Base-by-base conservation (phyloP, 2,797 vertebrate genomes). In the Hemibagrus guttatus region DNA sequence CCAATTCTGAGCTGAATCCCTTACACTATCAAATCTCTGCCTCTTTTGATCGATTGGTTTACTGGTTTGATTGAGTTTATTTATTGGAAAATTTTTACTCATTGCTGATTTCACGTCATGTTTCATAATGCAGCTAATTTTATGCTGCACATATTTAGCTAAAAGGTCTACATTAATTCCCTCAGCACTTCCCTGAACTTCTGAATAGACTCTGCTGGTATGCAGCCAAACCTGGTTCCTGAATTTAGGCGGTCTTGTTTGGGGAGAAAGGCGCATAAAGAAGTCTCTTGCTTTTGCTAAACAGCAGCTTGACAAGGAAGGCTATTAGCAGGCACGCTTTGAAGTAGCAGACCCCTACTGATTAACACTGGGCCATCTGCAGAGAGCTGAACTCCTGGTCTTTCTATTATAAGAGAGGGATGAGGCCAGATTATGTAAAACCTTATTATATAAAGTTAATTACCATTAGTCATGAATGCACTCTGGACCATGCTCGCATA, bases 281-380 rank as follows among this genome's bases (percentile, higher is more conserved):
- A 86, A 64, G 86, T 76, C 79, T 89, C 89, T 61, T 64, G 35
- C 76, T 93, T 93, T 94, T 93, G 94, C 91, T 23, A 90, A 91
- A 90, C 75, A 90, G 85, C 90, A 88, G 86, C 92, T 92, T 95
- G 94, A 96, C 89, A 92, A 93, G 93, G 93, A 95, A 94, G 90
- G 88, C 91, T 92, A 95, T 96, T 96, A 96, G 93, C 87, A 72
- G 56, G 91, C 78, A 83, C 82, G 26, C 87, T 89, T 92, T 91
- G 90, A 93, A 89, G 92, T 90, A 90, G 89, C 88, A 86, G 89
- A 93, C 89, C 92, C 90, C 88, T 83, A 87, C 89, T 90, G 91
- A 91, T 94, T 93, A 85, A 92, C 93, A 92, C 85, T 71, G 84
- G 87, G 85, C 92, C 88, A 88, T 93, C 92, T 89, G 84, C 81